These are phyloP conservation scores for Bombus impatiens DNA, from an alignment of 1,140 invertebrate genomes.

Conservation along the genomic window DNA sequence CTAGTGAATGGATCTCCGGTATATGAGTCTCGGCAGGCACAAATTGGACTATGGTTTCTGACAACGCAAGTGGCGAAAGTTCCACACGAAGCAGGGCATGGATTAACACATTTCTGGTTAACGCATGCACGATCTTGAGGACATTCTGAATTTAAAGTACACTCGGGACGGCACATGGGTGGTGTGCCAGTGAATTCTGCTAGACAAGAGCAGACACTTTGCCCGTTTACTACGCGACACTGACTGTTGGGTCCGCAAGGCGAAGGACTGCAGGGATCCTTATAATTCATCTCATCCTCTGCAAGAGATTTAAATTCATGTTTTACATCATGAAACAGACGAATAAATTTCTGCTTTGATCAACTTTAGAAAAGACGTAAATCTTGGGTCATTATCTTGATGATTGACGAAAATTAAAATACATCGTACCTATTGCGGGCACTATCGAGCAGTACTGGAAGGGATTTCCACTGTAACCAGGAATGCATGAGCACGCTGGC, in stretches of 20 bases:
- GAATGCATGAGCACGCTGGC: conserved; percentile 86
- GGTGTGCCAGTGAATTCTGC: fast-evolving
- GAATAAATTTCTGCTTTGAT: no score
- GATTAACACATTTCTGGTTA: conserved; percentile 88
- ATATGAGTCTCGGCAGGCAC: no score
- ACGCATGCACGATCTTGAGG: conserved; percentile 88
- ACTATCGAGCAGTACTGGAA: not conserved
- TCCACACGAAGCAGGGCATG: conserved; percentile 86
- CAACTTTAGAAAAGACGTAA: no score
- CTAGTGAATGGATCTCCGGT: no score
- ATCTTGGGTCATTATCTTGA: fast-evolving
- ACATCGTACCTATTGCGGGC: conserved; percentile 62
- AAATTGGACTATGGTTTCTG: no score
- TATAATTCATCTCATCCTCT: no score
- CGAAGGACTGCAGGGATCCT: conserved; percentile 83
- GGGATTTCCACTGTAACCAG: conserved; percentile 85
- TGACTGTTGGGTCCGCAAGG: no score
- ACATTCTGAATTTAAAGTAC: conserved; percentile 86
- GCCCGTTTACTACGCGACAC: no score
- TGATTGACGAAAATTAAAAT: fast-evolving
- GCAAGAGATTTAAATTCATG: fast-evolving
- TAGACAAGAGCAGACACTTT: no score
- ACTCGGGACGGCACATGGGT: no score
- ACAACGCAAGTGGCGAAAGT: no score
- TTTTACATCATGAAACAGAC: fast-evolving